phyloP scores from a whole-genome alignment of 2,113 vertebrate species.

The Pituophis catenifer region DNA sequence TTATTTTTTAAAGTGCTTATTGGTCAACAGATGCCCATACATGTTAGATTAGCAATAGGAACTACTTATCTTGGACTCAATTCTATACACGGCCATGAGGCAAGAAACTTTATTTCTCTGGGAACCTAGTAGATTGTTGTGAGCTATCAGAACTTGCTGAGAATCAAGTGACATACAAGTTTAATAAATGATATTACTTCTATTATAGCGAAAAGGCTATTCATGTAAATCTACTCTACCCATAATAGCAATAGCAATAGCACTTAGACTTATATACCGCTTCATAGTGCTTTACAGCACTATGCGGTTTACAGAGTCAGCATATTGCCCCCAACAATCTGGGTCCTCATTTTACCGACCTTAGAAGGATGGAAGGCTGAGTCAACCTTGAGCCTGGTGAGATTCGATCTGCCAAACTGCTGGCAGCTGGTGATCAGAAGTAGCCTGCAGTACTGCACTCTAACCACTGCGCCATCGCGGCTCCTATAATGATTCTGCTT shows the following conservation, averaged over 20 bases:
- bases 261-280: too few relatives aligned
- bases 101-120: neutral
- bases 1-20: neutral
- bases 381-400: too few relatives aligned
- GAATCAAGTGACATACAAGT: neutral
- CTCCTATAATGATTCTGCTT: neutral
- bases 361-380: too few relatives aligned
- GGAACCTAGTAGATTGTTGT: neutral
- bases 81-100: neutral
- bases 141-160: neutral
- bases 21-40: neutral
- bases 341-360: too few relatives aligned
- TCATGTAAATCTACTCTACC: neutral
- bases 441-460: too few relatives aligned
- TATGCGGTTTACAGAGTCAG: too few relatives aligned
- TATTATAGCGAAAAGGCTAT: neutral
- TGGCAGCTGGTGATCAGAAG: too few relatives aligned
- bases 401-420: too few relatives aligned
- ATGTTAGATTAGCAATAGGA: neutral
- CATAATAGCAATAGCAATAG: neutral
- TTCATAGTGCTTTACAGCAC: too few relatives aligned
- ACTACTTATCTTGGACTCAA: neutral
- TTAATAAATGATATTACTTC: neutral
- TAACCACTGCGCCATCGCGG: too few relatives aligned
- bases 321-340: too few relatives aligned